Evolutionary conservation across 2,797 vertebrate genomes (phyloP).

Genomic region (Pangasius mekongensis): DNA sequence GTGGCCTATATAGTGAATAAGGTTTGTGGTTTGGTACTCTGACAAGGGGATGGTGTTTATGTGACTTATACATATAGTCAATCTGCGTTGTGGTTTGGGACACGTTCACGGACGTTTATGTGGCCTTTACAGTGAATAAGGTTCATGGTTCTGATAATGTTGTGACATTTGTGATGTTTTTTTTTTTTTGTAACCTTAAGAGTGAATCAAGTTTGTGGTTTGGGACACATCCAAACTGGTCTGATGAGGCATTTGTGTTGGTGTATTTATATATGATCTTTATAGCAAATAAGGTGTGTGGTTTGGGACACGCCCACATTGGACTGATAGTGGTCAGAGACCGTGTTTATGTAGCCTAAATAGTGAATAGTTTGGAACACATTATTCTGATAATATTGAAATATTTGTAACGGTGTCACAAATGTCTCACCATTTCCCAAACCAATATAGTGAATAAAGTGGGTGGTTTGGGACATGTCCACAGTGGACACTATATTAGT

Average conservation of each 20-base stretch:
- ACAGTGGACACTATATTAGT: background rate
- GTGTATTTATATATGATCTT: background rate
- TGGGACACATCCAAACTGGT: background rate
- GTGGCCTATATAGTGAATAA: background rate
- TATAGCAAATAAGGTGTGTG: background rate
- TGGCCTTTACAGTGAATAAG: background rate
- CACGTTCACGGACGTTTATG: background rate
- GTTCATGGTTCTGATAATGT: background rate
- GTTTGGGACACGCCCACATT: background rate
- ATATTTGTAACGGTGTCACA: background rate
- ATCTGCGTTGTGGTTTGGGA: background rate
- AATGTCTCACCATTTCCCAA: too few species aligned
- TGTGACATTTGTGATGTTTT: background rate
- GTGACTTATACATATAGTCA: background rate
- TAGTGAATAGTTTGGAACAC: background rate
- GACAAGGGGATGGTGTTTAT: background rate
- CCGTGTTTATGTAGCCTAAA: too few species aligned
- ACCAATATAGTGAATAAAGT: background rate
- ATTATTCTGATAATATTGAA: background rate
- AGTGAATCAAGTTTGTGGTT: background rate
- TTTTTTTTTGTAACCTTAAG: background rate
- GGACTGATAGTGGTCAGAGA: background rate
- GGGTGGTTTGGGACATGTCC: background rate
- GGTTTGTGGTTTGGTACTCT: background rate
- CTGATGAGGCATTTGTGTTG: background rate